These are phyloP conservation scores for Erpetoichthys calabaricus DNA, from an alignment of 2,797 vertebrate species.

Conservation along the genomic window DNA sequence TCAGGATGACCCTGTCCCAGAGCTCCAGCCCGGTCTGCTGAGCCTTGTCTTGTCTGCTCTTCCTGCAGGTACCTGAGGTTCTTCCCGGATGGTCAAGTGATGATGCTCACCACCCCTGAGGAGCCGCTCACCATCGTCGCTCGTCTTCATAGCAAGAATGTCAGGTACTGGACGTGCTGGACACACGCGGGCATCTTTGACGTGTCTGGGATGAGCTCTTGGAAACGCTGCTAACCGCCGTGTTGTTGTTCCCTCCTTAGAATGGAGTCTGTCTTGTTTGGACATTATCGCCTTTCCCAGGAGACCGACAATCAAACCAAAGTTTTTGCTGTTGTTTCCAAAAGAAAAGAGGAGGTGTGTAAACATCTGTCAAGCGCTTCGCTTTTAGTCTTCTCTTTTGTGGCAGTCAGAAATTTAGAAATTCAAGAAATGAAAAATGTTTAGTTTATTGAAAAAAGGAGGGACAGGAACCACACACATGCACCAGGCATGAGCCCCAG, in stretches of 20 bases:
- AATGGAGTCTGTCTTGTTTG: constrained; percentile 77
- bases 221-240: neutral
- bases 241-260: constrained; percentile 37
- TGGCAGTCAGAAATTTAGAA: neutral
- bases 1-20: neutral
- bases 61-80: constrained; percentile 81
- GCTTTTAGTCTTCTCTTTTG: too few species aligned
- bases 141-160: constrained; percentile 68
- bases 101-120: constrained; percentile 91
- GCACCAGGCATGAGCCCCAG: too few species aligned
- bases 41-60: constrained; percentile 7
- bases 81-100: constrained; percentile 80
- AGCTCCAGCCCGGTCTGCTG: too few species aligned
- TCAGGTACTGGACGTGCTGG: constrained; percentile 49
- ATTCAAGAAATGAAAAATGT: neutral
- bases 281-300: constrained; percentile 91
- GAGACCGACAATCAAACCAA: constrained; percentile 99
- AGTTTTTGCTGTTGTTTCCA: constrained; percentile 94
- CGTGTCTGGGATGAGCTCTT: neutral
- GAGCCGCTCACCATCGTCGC: constrained; percentile 76
- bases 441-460: neutral
- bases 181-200: neutral
- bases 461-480: too few species aligned
- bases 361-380: neutral
- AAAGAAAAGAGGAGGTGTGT: constrained; percentile 87